Evolutionary conservation across 1,140 invertebrate genomes (phyloP), one percentile per base, ranked within the genome.

Genomic region (Neoseiulus cucumeris): DNA sequence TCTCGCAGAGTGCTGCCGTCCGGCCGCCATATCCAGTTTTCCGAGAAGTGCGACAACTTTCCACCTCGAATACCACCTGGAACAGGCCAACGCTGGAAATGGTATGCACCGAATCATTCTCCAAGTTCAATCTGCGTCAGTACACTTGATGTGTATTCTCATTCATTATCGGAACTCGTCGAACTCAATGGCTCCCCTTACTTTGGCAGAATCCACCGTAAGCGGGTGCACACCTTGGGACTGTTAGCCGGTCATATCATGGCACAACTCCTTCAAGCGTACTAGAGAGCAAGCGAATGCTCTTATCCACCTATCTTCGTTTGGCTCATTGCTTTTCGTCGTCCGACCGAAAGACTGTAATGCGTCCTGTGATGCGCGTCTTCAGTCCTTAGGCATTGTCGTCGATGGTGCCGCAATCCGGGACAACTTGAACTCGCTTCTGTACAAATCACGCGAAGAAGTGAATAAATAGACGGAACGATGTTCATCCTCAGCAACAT

Each of bases 301-400:
- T 85, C 68, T 78, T 92, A 67, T 86, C 89, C 70, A 90, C 87
- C 65, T 86, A 89, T 68, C 82, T 91, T 67, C 81, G 89, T 72
- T 78, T 91, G 68, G 87, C 88, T 29, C 82, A 85, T 68, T 81
- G 84, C 72, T 92, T 92, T 76, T 83, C 86, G 25, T 80, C 84
- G 69, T 87, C 87, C 75, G 77, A 81, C 66, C 81, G 82, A 71
- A 79, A n/a, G 89, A 45, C 74, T 89, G 45, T 82, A 87, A 67
- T 90, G 87, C 76, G 87, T 92, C 5, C 87, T n/a, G n/a, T n/a
- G n/a, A 90, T 68, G 80, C 81, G 18, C 71, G 87, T 66, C 77
- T 91, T 18, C 87, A 91, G 77, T 87, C 89, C 1, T 78, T 91
- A 42, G 89, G 88, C 28, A 85, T 91, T 55, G 76, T 91, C 66